phyloP scores from a whole-genome alignment of 2,113 vertebrate species.

The Corydoras maculifer region DNA sequence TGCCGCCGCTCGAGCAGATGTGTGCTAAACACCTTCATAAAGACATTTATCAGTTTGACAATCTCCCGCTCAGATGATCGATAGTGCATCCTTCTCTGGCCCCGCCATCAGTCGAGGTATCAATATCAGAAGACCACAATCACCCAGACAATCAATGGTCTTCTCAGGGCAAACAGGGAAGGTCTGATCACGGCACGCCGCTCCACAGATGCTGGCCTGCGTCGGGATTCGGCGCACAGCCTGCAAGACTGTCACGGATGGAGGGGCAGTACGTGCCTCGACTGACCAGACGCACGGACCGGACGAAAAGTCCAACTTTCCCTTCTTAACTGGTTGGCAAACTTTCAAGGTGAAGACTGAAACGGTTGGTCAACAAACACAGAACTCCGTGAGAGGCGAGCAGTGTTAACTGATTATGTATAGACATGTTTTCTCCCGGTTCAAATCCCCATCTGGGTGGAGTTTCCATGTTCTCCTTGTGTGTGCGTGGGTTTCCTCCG shows the following conservation, averaged over 20 bases:
- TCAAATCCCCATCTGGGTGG: too few species aligned
- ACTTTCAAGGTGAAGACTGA: conserved; percentile 1
- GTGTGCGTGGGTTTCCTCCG: too few species aligned
- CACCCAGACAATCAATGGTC: conserved; percentile 68
- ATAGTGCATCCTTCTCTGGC: conserved; percentile 57
- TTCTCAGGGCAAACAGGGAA: conserved; percentile 54
- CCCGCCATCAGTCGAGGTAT: conserved; percentile 69
- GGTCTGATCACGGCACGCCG: conserved; percentile 58
- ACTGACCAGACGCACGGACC: conserved; percentile 41
- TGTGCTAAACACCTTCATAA: conserved; percentile 26
- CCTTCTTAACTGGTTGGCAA: not conserved
- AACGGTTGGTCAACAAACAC: not conserved
- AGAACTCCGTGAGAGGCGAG: not conserved
- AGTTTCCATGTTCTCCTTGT: too few species aligned
- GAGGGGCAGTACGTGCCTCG: conserved; percentile 61
- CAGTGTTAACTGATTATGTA: too few species aligned
- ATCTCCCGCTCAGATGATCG: conserved; percentile 59
- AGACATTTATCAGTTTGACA: conserved; percentile 42
- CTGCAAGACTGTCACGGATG: conserved; percentile 60
- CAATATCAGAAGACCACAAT: conserved; percentile 69
- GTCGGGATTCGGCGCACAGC: conserved; percentile 65
- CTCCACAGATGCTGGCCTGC: conserved; percentile 58
- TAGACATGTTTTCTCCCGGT: too few species aligned
- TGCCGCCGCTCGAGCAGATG: conserved; percentile 19
- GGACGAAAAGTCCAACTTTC: conserved; percentile 14